phyloP scores from a whole-genome alignment of 1,140 invertebrate species.

The Drosophila triauraria region DNA sequence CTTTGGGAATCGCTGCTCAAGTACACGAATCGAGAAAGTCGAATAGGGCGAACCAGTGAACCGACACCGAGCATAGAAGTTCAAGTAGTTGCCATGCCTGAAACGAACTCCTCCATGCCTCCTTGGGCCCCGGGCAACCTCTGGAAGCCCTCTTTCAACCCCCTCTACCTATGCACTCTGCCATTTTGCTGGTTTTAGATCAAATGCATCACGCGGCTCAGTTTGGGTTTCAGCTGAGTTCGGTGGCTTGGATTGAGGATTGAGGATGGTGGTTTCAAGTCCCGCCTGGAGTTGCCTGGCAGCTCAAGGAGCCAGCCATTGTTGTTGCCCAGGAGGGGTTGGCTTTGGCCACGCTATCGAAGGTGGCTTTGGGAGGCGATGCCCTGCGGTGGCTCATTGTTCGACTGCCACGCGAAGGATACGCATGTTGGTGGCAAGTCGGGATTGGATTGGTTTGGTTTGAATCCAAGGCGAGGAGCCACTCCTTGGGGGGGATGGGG shows the following conservation, averaged over 20 bases:
- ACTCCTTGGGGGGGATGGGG: background rate
- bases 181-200: slow-evolving; percentile 67
- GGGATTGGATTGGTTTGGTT: slow-evolving; percentile 57
- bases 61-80: slow-evolving; percentile 13
- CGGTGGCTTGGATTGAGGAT: background rate
- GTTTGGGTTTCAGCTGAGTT: slow-evolving; percentile 42
- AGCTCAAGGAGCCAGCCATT: slow-evolving; percentile 48
- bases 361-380: slow-evolving; percentile 29
- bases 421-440: slow-evolving; percentile 74
- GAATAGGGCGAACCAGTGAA: slow-evolving; percentile 23
- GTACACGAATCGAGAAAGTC: slow-evolving; percentile 25
- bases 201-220: slow-evolving; percentile 67
- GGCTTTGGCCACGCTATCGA: slow-evolving; percentile 11
- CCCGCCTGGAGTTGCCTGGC: slow-evolving; percentile 53
- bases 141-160: background rate
- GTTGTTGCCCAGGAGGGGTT: slow-evolving; percentile 13
- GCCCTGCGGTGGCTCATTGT: slow-evolving; percentile 70
- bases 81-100: slow-evolving; percentile 32
- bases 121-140: background rate
- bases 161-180: slow-evolving; percentile 25
- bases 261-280: background rate
- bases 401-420: slow-evolving; percentile 63
- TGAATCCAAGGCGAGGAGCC: background rate
- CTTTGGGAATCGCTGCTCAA: background rate
- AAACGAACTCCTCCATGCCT: slow-evolving; percentile 10